phyloP scores from a whole-genome alignment of 2,797 vertebrate genomes.

The Podargus strigoides region DNA sequence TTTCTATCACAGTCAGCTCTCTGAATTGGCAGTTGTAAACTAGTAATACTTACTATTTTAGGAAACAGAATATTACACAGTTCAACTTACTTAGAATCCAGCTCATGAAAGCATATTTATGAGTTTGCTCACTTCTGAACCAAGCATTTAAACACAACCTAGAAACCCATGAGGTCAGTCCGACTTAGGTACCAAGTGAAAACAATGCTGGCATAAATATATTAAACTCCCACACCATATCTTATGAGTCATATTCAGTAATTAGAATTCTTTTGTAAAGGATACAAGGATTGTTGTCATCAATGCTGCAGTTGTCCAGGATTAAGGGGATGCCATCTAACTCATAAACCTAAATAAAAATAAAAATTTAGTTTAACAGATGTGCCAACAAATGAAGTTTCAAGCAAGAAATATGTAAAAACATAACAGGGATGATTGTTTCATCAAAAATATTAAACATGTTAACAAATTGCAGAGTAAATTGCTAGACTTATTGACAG shows the following conservation, averaged over 20 bases:
- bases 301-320: slow-evolving; percentile 92
- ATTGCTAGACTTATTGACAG: background rate
- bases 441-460: background rate
- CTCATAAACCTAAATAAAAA: slow-evolving; percentile 81
- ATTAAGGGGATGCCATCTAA: slow-evolving; percentile 91
- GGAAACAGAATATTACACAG: background rate
- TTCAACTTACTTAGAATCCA: background rate
- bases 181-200: background rate
- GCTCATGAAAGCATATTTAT: background rate
- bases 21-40: background rate
- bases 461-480: background rate
- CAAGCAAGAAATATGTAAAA: background rate
- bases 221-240: background rate
- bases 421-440: background rate
- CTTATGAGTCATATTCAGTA: background rate
- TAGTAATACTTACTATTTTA: background rate
- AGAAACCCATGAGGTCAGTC: background rate
- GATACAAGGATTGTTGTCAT: slow-evolving; percentile 99
- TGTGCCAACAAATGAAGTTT: background rate
- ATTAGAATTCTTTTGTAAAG: slow-evolving; percentile 67
- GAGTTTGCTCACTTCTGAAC: background rate
- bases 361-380: background rate
- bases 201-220: background rate
- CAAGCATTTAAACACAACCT: background rate
- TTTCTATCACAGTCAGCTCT: background rate